A percentile compares a stretch with the other conserved stretches of the same genome.
Conservation (phyloP, 2,888 invertebrate species). For the Pristionchus mayeri region DNA sequence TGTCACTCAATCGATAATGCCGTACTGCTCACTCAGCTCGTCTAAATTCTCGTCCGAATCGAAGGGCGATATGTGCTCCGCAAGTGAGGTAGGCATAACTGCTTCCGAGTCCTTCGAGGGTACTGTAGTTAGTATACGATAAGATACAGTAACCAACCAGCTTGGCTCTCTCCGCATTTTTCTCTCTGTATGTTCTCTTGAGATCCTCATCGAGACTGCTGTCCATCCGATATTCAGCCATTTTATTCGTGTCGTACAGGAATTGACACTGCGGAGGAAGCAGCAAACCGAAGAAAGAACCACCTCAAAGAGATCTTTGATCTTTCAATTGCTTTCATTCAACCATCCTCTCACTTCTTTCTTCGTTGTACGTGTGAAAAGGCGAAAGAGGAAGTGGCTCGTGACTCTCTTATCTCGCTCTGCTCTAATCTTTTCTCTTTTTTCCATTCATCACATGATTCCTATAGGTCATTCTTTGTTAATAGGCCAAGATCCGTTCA, state of each 20-base stretch:
- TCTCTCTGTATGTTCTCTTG: conserved; percentile 45
- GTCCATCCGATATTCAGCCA: conserved; percentile 42
- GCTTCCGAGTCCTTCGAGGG: conserved; percentile 8
- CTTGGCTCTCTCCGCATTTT: background rate
- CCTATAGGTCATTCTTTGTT: background rate
- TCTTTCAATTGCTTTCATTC: background rate
- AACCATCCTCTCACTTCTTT: background rate
- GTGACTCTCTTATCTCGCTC: background rate
- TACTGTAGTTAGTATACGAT: background rate
- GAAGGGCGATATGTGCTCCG: conserved; percentile 30
- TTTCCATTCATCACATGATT: background rate
- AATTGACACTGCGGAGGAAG: conserved; percentile 35
- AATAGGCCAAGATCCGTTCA: background rate
- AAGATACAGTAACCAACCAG: background rate
- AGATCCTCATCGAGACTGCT: conserved; percentile 43
- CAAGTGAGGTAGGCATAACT: background rate
- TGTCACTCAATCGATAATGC: background rate
- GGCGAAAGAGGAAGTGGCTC: no score
- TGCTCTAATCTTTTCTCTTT: background rate
- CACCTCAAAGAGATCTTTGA: conserved; percentile 1
- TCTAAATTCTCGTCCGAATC: conserved; percentile 22
- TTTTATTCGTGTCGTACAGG: conserved; percentile 39
- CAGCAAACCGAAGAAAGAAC: background rate
- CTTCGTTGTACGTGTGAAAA: background rate
- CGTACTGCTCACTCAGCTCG: conserved; percentile 20